Evolutionary conservation across 1,140 invertebrate species (phyloP), one percentile per base, ranked within the genome.

Genomic region (Forficula auricularia): DNA sequence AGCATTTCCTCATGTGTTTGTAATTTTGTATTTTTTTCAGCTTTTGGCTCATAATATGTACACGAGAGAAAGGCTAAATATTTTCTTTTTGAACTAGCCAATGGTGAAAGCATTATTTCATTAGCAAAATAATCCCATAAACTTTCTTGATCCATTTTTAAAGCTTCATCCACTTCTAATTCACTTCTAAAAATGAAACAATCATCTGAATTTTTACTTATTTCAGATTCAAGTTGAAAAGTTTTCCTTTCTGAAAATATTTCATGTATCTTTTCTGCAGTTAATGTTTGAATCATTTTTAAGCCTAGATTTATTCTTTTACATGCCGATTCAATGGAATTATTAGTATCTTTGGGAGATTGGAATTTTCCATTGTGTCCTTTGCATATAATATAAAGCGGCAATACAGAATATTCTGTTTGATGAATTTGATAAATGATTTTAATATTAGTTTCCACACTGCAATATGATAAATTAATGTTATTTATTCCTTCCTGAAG

Each of bases 1-100:
- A 86, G 58, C 20, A 82, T 75, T 51, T 84, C 77, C 40, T 77
- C 72, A 55, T 88, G 80, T 10, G 74, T 77, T 39, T 56, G 55
- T 15, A 63, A 59, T 31, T 50, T 42, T 52, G 52, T 13, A 54
- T 4, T 27, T 14, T 38, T 27, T 48, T 48, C 45, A 52, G 54
- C 57, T 44, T 52, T 62, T 50, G 69, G 69, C 49, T 72, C 63
- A 59, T 83, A 92, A 47, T 74, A 65, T 0, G 87, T 92, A 56
- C 85, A 89, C 0, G 82, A 83, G 38, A 94, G 66, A 56, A 95
- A 92, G 1, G 79, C 86, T 37, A 92, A 67, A 62, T 83, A 92
- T 59, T 88, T 96, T 56, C 72, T 75, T 45, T 67, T 72, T 55
- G 65, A 75, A 56, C 61, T 75, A 54, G 63, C 73, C 60, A 67